Conservation (phyloP, 2,888 invertebrate genomes). For the Nycteola revayana region DNA sequence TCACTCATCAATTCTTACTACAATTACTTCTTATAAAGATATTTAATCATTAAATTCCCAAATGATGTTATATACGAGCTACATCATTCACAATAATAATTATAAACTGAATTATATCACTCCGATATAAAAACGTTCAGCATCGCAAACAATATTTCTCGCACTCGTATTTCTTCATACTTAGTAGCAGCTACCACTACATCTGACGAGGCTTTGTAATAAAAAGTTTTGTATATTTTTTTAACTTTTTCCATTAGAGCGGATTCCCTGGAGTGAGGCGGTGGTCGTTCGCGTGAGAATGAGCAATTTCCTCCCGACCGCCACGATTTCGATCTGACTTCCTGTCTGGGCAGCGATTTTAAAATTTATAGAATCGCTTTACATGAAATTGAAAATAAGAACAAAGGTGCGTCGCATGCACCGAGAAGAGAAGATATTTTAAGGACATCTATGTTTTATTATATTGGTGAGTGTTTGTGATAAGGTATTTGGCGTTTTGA, state of each 20-base stretch:
- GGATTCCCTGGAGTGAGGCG: slow-evolving; percentile 63
- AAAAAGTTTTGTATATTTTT: slow-evolving; percentile 74
- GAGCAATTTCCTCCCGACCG: slow-evolving; percentile 78
- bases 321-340: slow-evolving; percentile 80
- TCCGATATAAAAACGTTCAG: neutral
- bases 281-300: slow-evolving; percentile 77
- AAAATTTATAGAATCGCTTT: slow-evolving; percentile 76
- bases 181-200: slow-evolving; percentile 28
- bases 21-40: no score
- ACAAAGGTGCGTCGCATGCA: slow-evolving; percentile 41
- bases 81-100: no score
- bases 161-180: slow-evolving; percentile 26
- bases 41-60: no score
- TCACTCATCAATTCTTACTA: no score
- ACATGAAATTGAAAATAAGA: slow-evolving; percentile 73
- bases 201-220: slow-evolving; percentile 54
- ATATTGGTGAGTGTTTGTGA: no score
- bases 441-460: no score
- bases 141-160: slow-evolving; percentile 8
- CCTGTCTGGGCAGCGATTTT: slow-evolving; percentile 78
- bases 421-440: slow-evolving; percentile 34
- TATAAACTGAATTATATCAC: no score
- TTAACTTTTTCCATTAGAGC: slow-evolving; percentile 78
- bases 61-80: no score
- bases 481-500: no score